These are phyloP conservation scores for Dione juno DNA, from an alignment of 2,888 invertebrate genomes.

Conservation along the genomic window DNA sequence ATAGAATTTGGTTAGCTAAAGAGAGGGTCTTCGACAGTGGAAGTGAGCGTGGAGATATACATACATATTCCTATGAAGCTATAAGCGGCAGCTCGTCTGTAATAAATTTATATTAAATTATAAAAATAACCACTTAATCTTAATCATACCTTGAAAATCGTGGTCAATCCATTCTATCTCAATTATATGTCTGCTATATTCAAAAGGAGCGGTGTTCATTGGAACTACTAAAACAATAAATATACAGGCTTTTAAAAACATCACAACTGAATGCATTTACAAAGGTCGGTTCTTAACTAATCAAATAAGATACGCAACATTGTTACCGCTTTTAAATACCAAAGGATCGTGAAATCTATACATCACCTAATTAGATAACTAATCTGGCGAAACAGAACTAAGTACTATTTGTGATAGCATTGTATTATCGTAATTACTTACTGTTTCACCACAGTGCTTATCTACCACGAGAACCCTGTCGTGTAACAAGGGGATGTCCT, in stretches of 20 bases:
- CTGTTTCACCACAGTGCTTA: constrained; percentile 39
- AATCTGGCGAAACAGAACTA: constrained; percentile 49
- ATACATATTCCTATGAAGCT: not conserved
- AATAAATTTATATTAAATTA: not conserved
- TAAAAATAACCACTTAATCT: not conserved
- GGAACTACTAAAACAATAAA: constrained; percentile 14
- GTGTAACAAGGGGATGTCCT: constrained; percentile 14
- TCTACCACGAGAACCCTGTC: constrained; percentile 13
- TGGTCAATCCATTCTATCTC: not conserved
- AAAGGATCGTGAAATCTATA: constrained; percentile 53
- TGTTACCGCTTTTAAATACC: constrained; percentile 49
- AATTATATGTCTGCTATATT: not conserved
- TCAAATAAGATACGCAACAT: constrained; percentile 44
- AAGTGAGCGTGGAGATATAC: not conserved
- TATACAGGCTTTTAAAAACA: not conserved
- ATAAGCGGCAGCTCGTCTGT: not conserved
- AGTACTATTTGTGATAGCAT: constrained; percentile 43
- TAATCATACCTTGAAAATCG: not conserved
- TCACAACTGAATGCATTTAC: not conserved
- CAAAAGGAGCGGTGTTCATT: constrained; percentile 41
- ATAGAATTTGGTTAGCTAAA: not conserved
- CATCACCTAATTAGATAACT: constrained; percentile 72
- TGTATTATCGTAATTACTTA: constrained; percentile 46
- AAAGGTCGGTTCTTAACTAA: constrained; percentile 47
- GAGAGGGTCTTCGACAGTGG: not conserved